Conservation (phyloP, 1,140 invertebrate species). For the Lutraria rhynchaena region DNA sequence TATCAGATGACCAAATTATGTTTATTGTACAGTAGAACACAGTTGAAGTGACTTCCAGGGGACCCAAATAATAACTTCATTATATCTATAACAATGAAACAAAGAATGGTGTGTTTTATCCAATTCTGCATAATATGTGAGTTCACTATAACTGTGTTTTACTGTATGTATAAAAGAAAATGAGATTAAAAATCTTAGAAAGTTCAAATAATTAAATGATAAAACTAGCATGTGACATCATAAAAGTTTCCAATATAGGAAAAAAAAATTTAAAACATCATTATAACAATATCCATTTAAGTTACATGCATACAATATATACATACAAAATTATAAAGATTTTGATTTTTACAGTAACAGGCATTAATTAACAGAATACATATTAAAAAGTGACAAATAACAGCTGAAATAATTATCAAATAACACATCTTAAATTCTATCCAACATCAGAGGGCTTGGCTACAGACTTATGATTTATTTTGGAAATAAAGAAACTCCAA, state of each 20-base stretch:
- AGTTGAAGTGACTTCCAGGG: too few species aligned
- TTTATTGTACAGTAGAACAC: neutral
- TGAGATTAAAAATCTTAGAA: slow-evolving; percentile 3
- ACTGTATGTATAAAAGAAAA: slow-evolving; percentile 24
- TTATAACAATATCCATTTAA: slow-evolving; percentile 2
- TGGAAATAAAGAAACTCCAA: neutral
- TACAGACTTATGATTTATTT: too few species aligned
- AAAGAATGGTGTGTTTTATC: neutral
- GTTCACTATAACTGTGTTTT: too few species aligned
- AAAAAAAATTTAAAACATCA: neutral
- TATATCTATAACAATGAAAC: too few species aligned
- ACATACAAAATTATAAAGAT: neutral
- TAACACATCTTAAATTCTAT: too few species aligned
- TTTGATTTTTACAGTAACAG: neutral
- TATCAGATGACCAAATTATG: neutral
- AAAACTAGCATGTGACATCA: slow-evolving; percentile 9
- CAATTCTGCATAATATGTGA: neutral
- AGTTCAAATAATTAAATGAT: neutral
- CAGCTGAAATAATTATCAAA: neutral
- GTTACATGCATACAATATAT: slow-evolving; percentile 31
- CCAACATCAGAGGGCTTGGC: too few species aligned
- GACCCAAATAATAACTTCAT: too few species aligned
- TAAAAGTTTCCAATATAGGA: neutral
- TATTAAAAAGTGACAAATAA: neutral
- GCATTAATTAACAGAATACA: neutral